These are phyloP conservation scores for Mythimna impura DNA, from an alignment of 2,888 invertebrate species.

Conservation along the genomic window DNA sequence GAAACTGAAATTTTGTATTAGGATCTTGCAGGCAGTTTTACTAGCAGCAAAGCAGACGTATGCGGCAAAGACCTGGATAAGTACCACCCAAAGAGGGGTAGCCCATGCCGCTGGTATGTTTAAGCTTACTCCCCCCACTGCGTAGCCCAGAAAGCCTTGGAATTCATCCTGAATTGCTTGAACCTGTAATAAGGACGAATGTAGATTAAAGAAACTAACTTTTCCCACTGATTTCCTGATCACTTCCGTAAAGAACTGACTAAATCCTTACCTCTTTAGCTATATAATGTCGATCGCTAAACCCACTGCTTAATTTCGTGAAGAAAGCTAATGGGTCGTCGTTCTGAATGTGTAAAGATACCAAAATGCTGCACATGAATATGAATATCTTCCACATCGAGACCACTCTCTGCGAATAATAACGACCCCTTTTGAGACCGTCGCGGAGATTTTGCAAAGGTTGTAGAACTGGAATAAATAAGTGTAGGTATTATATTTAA, in stretches of 20 bases:
- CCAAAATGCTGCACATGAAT: constrained; percentile 92
- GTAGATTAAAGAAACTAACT: background rate
- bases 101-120: constrained; percentile 75
- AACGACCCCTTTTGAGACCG: constrained; percentile 92
- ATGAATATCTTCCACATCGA: constrained; percentile 94
- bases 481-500: constrained; percentile 14
- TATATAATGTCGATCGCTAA: constrained; percentile 87
- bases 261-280: constrained; percentile 86
- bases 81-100: constrained; percentile 90
- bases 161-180: constrained; percentile 81
- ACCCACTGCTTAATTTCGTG: constrained; percentile 83
- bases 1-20: constrained; percentile 96
- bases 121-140: constrained; percentile 76
- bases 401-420: constrained; percentile 93
- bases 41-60: constrained; percentile 92
- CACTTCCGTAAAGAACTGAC: background rate
- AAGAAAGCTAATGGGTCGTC: constrained; percentile 88
- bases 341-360: constrained; percentile 88
- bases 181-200: constrained; percentile 74
- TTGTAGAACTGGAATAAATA: constrained; percentile 50
- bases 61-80: constrained; percentile 92
- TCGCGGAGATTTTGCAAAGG: constrained; percentile 84
- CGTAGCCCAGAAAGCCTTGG: constrained; percentile 80
- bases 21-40: constrained; percentile 96
- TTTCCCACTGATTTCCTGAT: background rate